Base-by-base conservation (phyloP, 2,888 invertebrate species). In the Dorcus hopei region DNA sequence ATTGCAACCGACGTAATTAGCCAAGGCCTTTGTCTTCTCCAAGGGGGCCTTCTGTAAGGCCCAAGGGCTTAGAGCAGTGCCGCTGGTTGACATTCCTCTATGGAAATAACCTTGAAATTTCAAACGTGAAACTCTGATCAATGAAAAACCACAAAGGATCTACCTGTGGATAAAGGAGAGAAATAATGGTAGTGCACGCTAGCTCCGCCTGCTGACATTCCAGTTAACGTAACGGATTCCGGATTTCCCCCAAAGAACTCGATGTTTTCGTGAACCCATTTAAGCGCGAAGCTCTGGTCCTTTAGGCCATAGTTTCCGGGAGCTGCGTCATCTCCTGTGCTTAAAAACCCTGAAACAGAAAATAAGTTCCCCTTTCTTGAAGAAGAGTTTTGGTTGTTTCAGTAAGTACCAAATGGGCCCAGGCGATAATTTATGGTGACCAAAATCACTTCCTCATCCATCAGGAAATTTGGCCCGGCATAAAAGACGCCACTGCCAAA, bases 131-230 rank as follows among this genome's bases (percentile, higher is more conserved):
- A 48, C 9, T 19, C 19, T 19, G 19, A 2, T 19, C 1, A 26
- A 26, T 26, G 3, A 4, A 6, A 26, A 26, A 26, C 26, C 6
- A 2, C 2, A 1, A 26, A 26, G 5, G 26, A 26, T 4, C 42
- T 45, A 8, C 81, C 84, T 72, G 77, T 79, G 9, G 85, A 84
- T 61, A 84, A 68, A 0, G 84, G 83, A 0, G 87, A 86, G 9
- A 89, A 66, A 64, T 86, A 84, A 61, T 89, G 89, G 65, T 87
- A 85, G 71, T 89, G 87, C 0, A 87, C 87, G 63, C 88, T 85
- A 1, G 85, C 87, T 26, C 84, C 88, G 0, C 90, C 90, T 0
- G 89, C 85, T 2, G 89, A 89, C 63, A 83, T 80, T 1, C 90
- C 90, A 0, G 83, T 74, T 1, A 89, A 71, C 0, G 87, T 85